A percentile compares a stretch with the other conserved stretches of the same genome.
phyloP scores from a whole-genome alignment of 2,797 vertebrate genomes.

The Pagetopsis macropterus region DNA sequence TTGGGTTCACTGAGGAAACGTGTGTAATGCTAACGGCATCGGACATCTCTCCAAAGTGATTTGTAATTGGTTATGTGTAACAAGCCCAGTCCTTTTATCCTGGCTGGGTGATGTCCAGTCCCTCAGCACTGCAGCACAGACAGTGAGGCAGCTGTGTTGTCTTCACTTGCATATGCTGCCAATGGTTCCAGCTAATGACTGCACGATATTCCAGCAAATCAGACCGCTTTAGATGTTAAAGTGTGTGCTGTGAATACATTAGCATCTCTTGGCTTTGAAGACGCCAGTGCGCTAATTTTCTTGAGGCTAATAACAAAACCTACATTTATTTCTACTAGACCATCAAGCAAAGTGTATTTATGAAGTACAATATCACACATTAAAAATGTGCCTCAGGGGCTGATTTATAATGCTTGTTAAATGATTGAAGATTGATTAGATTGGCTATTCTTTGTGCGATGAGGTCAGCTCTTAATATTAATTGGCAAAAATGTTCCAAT shows the following conservation, averaged over 20 bases:
- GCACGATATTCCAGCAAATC: constrained; percentile 28
- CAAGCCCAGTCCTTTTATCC: neutral
- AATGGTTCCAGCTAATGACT: constrained; percentile 2
- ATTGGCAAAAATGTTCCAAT: neutral
- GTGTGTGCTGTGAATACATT: constrained; percentile 18
- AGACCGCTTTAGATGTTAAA: constrained; percentile 6
- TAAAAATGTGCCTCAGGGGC: no score
- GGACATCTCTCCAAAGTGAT: neutral
- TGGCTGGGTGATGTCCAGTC: neutral
- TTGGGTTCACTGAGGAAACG: neutral
- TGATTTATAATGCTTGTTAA: neutral
- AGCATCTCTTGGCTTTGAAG: constrained; percentile 7
- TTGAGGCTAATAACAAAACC: neutral
- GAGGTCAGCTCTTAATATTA: neutral
- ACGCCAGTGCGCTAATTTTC: neutral
- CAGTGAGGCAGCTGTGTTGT: constrained; percentile 38
- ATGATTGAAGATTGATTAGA: neutral
- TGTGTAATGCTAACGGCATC: neutral
- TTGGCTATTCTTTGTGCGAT: neutral
- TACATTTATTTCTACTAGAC: neutral
- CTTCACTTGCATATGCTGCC: constrained; percentile 26
- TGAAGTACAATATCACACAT: no score
- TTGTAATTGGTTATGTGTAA: neutral
- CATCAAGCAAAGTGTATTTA: no score
- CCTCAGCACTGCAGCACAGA: neutral